Evolutionary conservation across 2,797 vertebrate species (phyloP).

Genomic region (Simalia tracyae): DNA sequence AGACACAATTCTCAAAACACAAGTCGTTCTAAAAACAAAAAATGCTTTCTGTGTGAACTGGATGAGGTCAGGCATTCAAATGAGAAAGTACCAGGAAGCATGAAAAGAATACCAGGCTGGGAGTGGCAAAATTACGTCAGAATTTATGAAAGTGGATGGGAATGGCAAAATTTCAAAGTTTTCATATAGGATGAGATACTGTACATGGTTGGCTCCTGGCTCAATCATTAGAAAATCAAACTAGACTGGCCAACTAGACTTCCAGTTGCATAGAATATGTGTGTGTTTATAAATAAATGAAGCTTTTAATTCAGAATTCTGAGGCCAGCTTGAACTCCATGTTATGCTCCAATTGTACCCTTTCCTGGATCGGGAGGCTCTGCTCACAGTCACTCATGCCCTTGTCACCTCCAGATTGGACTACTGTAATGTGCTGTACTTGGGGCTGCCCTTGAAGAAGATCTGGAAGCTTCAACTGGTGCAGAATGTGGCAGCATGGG

Average conservation of each 20-base stretch:
- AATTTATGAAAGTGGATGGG: neutral
- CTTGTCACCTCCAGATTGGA: no score
- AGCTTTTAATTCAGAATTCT: neutral
- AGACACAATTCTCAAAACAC: neutral
- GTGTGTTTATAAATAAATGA: neutral
- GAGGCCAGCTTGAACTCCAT: neutral
- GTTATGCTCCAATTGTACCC: no score
- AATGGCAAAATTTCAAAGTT: neutral
- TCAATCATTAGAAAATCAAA: no score
- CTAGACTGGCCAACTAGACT: no score
- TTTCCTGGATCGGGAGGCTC: no score
- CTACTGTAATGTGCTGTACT: no score
- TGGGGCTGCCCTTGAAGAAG: no score
- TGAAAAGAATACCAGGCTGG: neutral
- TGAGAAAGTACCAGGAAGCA: neutral
- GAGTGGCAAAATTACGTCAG: neutral
- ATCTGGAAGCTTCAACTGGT: no score
- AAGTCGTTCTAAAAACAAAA: neutral
- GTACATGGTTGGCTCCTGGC: no score
- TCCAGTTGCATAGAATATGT: no score
- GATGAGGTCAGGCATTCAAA: neutral
- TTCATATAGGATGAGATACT: neutral
- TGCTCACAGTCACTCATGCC: no score
- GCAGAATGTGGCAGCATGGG: no score
- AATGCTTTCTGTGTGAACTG: neutral